These are phyloP conservation scores for Falcunculus frontatus DNA, from an alignment of 2,113 vertebrate species.

Conservation along the genomic window DNA sequence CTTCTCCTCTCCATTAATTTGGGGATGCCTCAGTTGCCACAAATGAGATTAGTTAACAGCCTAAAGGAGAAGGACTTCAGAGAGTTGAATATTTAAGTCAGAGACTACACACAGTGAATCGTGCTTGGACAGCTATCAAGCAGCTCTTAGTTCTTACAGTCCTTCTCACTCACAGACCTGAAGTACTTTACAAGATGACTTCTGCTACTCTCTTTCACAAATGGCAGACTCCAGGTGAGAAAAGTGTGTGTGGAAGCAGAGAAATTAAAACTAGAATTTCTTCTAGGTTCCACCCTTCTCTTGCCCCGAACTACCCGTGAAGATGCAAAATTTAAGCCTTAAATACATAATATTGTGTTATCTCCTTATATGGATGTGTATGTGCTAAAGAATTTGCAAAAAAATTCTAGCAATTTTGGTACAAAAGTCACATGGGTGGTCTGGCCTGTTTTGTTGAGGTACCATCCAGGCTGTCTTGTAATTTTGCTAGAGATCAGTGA, in stretches of 20 bases:
- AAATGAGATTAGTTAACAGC: not conserved
- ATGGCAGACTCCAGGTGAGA: not conserved
- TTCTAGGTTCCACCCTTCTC: not conserved
- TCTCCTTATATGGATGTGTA: not conserved
- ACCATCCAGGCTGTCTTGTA: not conserved
- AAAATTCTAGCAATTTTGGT: not conserved
- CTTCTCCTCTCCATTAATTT: not conserved
- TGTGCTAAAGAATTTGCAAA: not conserved
- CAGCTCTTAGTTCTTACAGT: not conserved
- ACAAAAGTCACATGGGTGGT: not conserved
- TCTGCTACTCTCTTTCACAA: not conserved
- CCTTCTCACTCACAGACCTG: not conserved
- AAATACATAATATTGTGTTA: not conserved
- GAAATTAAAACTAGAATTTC: not conserved
- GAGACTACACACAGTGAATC: not conserved
- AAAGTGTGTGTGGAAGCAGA: not conserved
- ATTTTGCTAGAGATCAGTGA: not conserved
- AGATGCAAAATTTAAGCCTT: not conserved
- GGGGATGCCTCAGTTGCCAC: not conserved
- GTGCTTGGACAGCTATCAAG: not conserved
- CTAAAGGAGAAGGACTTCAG: not conserved
- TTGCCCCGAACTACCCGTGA: not conserved
- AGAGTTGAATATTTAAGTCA: not conserved
- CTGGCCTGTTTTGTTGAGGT: not conserved
- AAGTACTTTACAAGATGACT: not conserved